These are phyloP conservation scores for Stichodactyla helianthus DNA, from an alignment of 64 coral and sea anemone species.

Conservation along the genomic window DNA sequence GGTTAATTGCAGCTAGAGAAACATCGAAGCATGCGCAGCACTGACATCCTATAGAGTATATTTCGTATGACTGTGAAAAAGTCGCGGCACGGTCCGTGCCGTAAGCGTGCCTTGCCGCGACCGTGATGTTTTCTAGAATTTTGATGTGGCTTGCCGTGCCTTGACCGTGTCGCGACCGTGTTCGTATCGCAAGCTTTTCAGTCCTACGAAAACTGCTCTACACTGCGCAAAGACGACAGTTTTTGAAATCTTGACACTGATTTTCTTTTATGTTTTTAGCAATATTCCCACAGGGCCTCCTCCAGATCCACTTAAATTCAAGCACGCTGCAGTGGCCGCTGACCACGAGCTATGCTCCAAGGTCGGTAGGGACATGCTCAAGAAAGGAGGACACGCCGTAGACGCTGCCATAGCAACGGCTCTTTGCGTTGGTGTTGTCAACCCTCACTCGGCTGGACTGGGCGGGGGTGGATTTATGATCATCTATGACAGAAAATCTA, in stretches of 20 bases:
- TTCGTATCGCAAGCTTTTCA: too few species aligned
- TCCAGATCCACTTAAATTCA: constrained; percentile 21
- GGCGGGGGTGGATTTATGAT: constrained; percentile 78
- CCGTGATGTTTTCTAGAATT: too few species aligned
- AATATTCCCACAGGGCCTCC: constrained; percentile 4
- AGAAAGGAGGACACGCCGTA: constrained; percentile 43
- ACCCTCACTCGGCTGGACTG: constrained; percentile 55
- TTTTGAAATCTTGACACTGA: not conserved
- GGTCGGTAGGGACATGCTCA: constrained; percentile 34
- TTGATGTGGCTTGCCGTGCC: too few species aligned
- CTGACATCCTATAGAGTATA: too few species aligned
- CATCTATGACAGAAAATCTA: constrained; percentile 55
- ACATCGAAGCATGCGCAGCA: too few species aligned
- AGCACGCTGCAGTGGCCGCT: constrained; percentile 50
- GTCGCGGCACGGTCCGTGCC: too few species aligned
- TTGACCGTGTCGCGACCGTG: too few species aligned
- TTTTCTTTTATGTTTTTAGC: not conserved
- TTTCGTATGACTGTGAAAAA: too few species aligned
- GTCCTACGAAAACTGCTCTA: too few species aligned
- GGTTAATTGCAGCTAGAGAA: too few species aligned
- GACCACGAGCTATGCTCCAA: constrained; percentile 60
- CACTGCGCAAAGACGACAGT: too few species aligned
- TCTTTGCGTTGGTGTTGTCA: constrained; percentile 60
- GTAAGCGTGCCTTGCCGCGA: too few species aligned
- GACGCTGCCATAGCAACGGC: constrained; percentile 62